These are phyloP conservation scores for Paragorgia papillata DNA, from an alignment of 92 coral and sea anemone genomes.

Conservation along the genomic window DNA sequence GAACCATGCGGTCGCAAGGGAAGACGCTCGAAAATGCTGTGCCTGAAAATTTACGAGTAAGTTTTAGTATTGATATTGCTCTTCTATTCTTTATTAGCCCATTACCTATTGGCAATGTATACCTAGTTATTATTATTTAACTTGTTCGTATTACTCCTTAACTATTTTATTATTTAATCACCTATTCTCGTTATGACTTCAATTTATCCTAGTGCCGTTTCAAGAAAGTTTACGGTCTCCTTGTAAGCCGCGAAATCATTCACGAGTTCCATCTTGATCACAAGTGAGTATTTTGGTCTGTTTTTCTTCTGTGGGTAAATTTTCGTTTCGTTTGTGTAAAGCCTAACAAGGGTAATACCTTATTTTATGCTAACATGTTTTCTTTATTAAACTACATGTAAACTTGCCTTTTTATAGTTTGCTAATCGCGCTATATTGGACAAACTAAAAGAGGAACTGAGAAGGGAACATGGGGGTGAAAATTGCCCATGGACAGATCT, in stretches of 20 bases:
- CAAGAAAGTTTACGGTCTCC: neutral
- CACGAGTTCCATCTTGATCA: neutral
- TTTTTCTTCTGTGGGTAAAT: neutral
- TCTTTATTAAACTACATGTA: too few relatives aligned
- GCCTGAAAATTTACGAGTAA: neutral
- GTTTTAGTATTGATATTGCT: neutral
- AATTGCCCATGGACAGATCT: slow-evolving; percentile 5
- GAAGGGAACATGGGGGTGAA: slow-evolving; percentile 13
- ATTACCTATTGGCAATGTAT: too few relatives aligned
- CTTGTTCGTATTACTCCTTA: too few relatives aligned
- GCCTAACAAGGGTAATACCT: too few relatives aligned
- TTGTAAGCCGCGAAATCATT: neutral
- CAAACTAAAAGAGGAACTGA: neutral
- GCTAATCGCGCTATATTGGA: slow-evolving; percentile 1
- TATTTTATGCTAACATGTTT: too few relatives aligned
- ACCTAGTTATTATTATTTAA: too few relatives aligned
- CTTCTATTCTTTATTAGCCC: neutral
- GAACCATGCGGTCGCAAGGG: neutral
- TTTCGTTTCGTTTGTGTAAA: too few relatives aligned
- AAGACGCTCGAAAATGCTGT: neutral
- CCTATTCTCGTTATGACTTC: too few relatives aligned
- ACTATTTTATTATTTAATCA: too few relatives aligned
- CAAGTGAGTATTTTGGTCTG: neutral
- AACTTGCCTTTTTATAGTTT: neutral
- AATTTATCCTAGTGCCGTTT: neutral